A percentile compares a stretch with the other conserved stretches of the same genome.
These are phyloP conservation scores for Alsophila aescularia DNA, from an alignment of 2,888 invertebrate genomes.

Conservation along the genomic window DNA sequence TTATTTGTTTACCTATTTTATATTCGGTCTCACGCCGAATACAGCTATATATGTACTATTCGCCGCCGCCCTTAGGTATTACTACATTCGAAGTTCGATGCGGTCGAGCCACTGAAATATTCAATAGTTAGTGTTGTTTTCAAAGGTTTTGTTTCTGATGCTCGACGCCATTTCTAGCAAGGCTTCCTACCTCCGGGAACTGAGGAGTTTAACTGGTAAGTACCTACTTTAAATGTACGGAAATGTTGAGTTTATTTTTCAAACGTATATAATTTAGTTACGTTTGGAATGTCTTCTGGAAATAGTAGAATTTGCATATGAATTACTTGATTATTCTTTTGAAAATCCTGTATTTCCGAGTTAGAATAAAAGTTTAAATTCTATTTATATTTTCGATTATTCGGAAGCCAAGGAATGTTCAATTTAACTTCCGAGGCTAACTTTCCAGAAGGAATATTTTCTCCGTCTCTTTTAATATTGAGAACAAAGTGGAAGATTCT, in stretches of 20 bases:
- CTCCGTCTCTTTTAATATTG: too few relatives aligned
- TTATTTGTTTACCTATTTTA: neutral
- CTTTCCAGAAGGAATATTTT: too few relatives aligned
- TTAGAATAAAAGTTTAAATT: too few relatives aligned
- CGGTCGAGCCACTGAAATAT: slow-evolving; percentile 67
- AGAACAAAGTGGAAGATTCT: too few relatives aligned
- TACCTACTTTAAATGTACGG: slow-evolving; percentile 6
- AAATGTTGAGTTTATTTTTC: slow-evolving; percentile 7
- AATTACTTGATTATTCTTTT: neutral
- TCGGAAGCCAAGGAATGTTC: too few relatives aligned
- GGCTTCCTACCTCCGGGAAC: slow-evolving; percentile 3
- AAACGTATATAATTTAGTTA: neutral
- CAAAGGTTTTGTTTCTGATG: slow-evolving; percentile 56
- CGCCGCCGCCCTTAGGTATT: neutral
- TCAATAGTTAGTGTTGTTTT: slow-evolving; percentile 62
- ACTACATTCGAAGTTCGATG: slow-evolving; percentile 52
- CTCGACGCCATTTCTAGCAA: slow-evolving; percentile 22
- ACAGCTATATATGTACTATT: neutral
- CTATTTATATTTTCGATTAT: too few relatives aligned
- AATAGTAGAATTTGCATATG: neutral
- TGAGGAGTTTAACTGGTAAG: slow-evolving; percentile 6
- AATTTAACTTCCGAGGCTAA: too few relatives aligned
- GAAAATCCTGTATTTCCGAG: neutral
- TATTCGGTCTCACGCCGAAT: slow-evolving; percentile 6
- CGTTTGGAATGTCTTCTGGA: slow-evolving; percentile 1